Evolutionary conservation across 2,113 vertebrate genomes (phyloP), one percentile per base, ranked within the genome.

Genomic region (Scomber japonicus): DNA sequence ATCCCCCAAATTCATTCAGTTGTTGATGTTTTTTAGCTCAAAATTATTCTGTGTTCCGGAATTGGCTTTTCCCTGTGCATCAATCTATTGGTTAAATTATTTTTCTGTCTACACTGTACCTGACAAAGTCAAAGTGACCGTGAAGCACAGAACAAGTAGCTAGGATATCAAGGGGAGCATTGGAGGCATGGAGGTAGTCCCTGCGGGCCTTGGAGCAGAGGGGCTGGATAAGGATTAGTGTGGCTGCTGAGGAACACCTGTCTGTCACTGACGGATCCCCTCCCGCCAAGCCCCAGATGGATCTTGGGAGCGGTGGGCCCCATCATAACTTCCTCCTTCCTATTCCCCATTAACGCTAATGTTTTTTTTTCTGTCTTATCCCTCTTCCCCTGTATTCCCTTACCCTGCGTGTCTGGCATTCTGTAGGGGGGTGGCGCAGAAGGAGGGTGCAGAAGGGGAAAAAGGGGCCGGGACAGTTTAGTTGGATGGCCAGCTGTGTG

Each of bases 361-460:
- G 90, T 88, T 90, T 91, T 84, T 82, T 85, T 88, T 84, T 89
- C 69, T 80, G 64, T 82, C 67, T 80, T 87, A 82, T 72, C 77
- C 45, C 80, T 91, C 62, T 60, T 83, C 88, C 88, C 81, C 80
- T 83, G 66, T 93, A 94, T 93, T 96, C 87, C 91, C 90, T 94
- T 91, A 91, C 53, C 57, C 71, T 91, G 84, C 78, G 57, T 96
- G 92, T 95, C 91, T 95, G 85, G 93, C 94, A 92, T 94, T 93
- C 90, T 90, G 81, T 49, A 59, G 79, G 53, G 67, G 50, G 68
- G 70, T 81, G 73, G 80, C 73, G 81, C 5, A 51, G 82, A n/a
- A 55, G 68, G 15, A 14, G 62, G 53, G 21, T 44, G 69, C 16
- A 67, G 48, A n/a, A 78, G 53, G 62, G 68, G 19, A 16, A 46